phyloP scores from a whole-genome alignment of 2,888 invertebrate species.

The Agrotis segetum region DNA sequence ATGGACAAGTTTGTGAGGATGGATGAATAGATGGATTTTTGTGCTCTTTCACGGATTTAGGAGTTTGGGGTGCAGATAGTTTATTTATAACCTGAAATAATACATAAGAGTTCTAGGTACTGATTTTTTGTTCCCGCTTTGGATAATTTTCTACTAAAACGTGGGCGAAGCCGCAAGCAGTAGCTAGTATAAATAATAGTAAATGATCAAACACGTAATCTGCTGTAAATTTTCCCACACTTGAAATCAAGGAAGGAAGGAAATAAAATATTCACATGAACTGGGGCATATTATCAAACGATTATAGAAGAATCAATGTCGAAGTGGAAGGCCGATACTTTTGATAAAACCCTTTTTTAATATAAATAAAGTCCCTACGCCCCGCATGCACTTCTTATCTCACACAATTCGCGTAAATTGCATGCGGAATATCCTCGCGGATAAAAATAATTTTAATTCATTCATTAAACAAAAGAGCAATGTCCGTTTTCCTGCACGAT shows the following conservation, averaged over 20 bases:
- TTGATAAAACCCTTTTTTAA: constrained; percentile 43
- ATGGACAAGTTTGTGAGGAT: too few species aligned
- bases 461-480: constrained; percentile 41
- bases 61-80: too few species aligned
- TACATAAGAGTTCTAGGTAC: too few species aligned
- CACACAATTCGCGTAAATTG: constrained; percentile 48
- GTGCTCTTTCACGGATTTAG: too few species aligned
- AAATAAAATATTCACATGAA: constrained; percentile 8
- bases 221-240: not conserved
- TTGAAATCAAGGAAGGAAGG: constrained; percentile 30
- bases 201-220: too few species aligned
- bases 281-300: constrained; percentile 5
- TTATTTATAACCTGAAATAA: too few species aligned
- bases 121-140: too few species aligned
- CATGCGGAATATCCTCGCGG: constrained; percentile 46
- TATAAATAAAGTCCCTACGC: constrained; percentile 24
- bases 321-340: constrained; percentile 33
- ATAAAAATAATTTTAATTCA: constrained; percentile 48
- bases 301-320: constrained; percentile 40
- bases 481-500: constrained; percentile 63
- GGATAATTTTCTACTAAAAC: too few species aligned
- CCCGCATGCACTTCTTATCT: constrained; percentile 57
- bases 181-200: too few species aligned
- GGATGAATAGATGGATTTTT: too few species aligned
- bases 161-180: too few species aligned